phyloP scores from a whole-genome alignment of 92 coral and sea anemone genomes.

The Actinostola sp. region DNA sequence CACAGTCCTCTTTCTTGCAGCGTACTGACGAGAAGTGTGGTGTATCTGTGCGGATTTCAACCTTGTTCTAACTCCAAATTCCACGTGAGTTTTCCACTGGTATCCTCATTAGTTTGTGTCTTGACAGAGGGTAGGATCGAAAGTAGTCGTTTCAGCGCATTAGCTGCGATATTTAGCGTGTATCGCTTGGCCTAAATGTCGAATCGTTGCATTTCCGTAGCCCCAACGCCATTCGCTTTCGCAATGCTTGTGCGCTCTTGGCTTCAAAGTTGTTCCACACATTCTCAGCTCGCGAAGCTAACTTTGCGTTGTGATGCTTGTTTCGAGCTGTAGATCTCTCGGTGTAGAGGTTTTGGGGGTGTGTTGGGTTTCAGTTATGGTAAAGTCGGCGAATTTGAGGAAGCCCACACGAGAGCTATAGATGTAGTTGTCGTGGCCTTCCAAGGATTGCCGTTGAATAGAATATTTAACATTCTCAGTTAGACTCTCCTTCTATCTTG shows the following conservation, averaged over 20 bases:
- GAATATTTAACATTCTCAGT: not conserved
- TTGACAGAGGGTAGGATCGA: conserved; percentile 5
- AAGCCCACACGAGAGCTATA: not conserved
- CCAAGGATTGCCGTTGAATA: not conserved
- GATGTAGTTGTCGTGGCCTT: not conserved
- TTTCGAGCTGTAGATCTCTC: not conserved
- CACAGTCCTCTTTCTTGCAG: conserved; percentile 34
- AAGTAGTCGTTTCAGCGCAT: conserved; percentile 12
- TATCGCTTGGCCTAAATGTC: not conserved
- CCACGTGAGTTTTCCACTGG: conserved; percentile 16
- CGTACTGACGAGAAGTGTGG: conserved; percentile 1
- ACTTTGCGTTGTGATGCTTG: not conserved
- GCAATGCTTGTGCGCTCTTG: conserved; percentile 9
- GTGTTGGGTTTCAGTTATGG: not conserved
- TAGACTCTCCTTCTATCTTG: not conserved
- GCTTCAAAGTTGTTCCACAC: not conserved
- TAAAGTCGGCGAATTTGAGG: not conserved
- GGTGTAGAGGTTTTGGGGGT: conserved; percentile 1
- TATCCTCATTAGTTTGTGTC: not conserved
- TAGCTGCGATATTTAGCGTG: not conserved
- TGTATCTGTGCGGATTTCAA: conserved; percentile 17
- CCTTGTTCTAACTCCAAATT: conserved; percentile 4
- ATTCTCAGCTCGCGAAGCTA: not conserved
- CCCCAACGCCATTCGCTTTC: conserved; percentile 25
- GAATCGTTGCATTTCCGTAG: conserved; percentile 1